These are phyloP conservation scores for Rhabditoides inermis DNA, from an alignment of 2,888 invertebrate genomes.

Conservation along the genomic window DNA sequence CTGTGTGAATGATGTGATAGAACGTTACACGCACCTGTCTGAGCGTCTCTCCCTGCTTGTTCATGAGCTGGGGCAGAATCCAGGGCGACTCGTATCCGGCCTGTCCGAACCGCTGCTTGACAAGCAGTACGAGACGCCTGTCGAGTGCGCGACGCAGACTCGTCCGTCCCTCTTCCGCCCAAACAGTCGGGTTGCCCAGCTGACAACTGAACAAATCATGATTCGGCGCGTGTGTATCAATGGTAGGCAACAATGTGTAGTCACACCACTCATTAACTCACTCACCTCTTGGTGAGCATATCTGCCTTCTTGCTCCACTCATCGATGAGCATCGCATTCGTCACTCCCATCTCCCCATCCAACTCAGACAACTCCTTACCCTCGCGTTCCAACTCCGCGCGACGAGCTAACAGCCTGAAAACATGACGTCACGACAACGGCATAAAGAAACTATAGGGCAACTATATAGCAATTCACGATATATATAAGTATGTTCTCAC, in stretches of 20 bases:
- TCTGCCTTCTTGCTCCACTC: slow-evolving; percentile 35
- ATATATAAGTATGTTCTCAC: slow-evolving; percentile 16
- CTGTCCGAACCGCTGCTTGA: slow-evolving; percentile 32
- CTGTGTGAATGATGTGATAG: background rate
- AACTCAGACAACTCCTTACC: slow-evolving; percentile 47
- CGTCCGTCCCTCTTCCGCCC: slow-evolving; percentile 16
- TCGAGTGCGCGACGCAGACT: slow-evolving; percentile 27
- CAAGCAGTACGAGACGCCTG: slow-evolving; percentile 37
- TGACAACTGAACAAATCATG: too few species aligned
- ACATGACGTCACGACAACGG: background rate
- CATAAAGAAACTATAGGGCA: background rate
- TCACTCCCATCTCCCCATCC: slow-evolving; percentile 45
- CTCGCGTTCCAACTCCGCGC: slow-evolving; percentile 31
- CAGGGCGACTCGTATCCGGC: slow-evolving; percentile 32
- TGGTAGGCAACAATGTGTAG: too few species aligned
- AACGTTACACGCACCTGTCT: slow-evolving; percentile 27
- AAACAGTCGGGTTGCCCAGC: too few species aligned
- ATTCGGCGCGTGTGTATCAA: too few species aligned
- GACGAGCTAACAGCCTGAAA: slow-evolving; percentile 36
- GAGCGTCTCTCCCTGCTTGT: slow-evolving; percentile 35
- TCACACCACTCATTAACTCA: too few species aligned
- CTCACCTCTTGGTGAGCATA: slow-evolving; percentile 13
- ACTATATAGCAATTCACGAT: background rate
- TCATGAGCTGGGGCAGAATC: slow-evolving; percentile 41
- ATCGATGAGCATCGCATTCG: slow-evolving; percentile 34